Base-by-base conservation (phyloP, 2,797 vertebrate species). In the Sphenodon punctatus region DNA sequence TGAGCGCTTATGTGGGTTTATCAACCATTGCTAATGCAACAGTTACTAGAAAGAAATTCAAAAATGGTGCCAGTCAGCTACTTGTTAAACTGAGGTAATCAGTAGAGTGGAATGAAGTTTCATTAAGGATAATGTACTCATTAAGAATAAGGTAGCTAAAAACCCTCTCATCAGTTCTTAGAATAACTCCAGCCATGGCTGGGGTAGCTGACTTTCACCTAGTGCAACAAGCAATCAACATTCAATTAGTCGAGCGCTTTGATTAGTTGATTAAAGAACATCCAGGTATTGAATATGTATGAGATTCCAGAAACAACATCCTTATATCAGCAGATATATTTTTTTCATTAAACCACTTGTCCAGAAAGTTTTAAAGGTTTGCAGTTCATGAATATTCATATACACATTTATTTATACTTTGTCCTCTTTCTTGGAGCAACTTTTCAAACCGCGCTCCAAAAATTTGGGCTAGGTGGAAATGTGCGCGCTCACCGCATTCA, bases 211-310 rank as follows among this genome's bases (percentile, higher is more conserved):
- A 88, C 91, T 94, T 89, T 90, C 82, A 93, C 85, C 81, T 79
- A 14, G 67, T 93, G 87, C 86, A 86, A 74, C 88, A 85, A 91
- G 92, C 91, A 95, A 93, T 96, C 89, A 92, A 70, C 89, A 65
- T 83, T 86, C 90, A 95, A 89, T 95, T 95, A 94, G 92, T 84
- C 0, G 68, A 79, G 76, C 69, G 53, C 83, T 93, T 91, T 92
- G 92, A 92, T 94, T 92, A 92, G 92, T 67, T 95, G 94, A 95
- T 94, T 93, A 89, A 83, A 75, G 81, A 45, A 48, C 81, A 90
- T 75, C 68, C 67, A 71, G 59, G 32, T 83, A 6, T 43, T 95
- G 89, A 92, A 94, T 95, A 95, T 94, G 90, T 78, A 94, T 94
- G 87, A 83, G 38, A 4, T 53, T 82, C 13, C 81, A 74, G 85